Base-by-base conservation (phyloP, 2,113 vertebrate species). In the Istiophorus platypterus region DNA sequence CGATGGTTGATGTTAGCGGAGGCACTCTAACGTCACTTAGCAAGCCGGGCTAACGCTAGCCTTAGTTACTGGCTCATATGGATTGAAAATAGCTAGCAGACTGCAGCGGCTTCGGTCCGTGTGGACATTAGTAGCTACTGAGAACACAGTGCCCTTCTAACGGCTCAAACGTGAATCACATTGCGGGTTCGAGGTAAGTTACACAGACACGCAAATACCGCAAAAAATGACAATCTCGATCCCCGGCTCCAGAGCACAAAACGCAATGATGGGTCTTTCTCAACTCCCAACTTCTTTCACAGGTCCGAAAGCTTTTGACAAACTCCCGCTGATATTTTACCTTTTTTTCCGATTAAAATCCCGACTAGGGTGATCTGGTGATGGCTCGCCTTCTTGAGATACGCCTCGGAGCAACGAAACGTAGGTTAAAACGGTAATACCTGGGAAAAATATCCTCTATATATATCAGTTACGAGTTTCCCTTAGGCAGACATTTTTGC, bases 401-500 rank as follows among this genome's bases (percentile, higher is more conserved):
- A 85, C 83, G 88, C 91, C 91, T 90, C 91, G 76, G 81, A 85
- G 88, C 71, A 85, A 89, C 81, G 45, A 90, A 92, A 94, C 89
- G 67, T 90, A 91, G 62, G 4, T 86, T 80, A 75, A 88, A 80
- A 82, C 64, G 49, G 49, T 76, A 76, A 79, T 87, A 85, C 65
- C 88, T 85, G 62, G 66, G 81, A 81, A 93, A 93, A 88, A 88
- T 93, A 92, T 94, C 93, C 94, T 94, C 95, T 94, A 89, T 94
- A 95, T 88, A 88, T 95, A 94, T 95, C 97, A 97, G 95, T 97
- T 96, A 96, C 95, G 95, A 96, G 96, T 95, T 96, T 96, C 96
- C 96, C 97, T 98, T 96, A 98, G 96, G 97, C 97, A 96, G 97
- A 98, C 97, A 98, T 99, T 96, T 98, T 97, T 95, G 96, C 95